These are phyloP conservation scores for Cephonodes hylas DNA, from an alignment of 2,888 invertebrate genomes.

Conservation along the genomic window DNA sequence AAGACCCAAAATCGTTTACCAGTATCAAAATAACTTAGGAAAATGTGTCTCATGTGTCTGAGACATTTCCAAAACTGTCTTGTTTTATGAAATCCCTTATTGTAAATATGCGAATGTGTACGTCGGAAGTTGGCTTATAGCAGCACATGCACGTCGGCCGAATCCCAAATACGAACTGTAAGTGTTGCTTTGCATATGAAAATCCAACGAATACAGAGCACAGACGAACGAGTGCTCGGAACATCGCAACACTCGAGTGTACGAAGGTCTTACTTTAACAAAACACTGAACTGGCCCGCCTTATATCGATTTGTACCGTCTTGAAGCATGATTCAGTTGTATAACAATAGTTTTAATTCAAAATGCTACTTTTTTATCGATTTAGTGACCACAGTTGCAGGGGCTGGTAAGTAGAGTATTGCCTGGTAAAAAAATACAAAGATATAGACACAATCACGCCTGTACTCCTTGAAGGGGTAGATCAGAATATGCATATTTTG, in stretches of 20 bases:
- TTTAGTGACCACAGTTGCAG: too few species aligned
- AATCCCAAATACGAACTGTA: background rate
- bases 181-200: slow-evolving; percentile 33
- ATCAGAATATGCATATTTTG: too few species aligned
- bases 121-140: slow-evolving; percentile 30
- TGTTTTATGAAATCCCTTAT: slow-evolving; percentile 13
- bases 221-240: background rate
- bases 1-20: background rate
- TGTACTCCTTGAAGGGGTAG: too few species aligned
- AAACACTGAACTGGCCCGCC: background rate
- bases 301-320: background rate
- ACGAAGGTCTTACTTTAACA: background rate
- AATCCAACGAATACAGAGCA: slow-evolving; percentile 30
- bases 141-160: slow-evolving; percentile 16
- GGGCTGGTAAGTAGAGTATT: too few species aligned
- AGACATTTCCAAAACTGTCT: background rate
- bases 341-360: too few species aligned
- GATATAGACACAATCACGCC: too few species aligned
- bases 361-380: too few species aligned
- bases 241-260: background rate
- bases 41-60: background rate
- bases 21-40: background rate
- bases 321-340: too few species aligned
- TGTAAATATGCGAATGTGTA: slow-evolving; percentile 39
- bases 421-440: too few species aligned